Percentiles rank a stretch among this genome's conserved stretches.
Evolutionary conservation across 1,140 invertebrate genomes (phyloP).

Genomic region (Heterodera schachtii): DNA sequence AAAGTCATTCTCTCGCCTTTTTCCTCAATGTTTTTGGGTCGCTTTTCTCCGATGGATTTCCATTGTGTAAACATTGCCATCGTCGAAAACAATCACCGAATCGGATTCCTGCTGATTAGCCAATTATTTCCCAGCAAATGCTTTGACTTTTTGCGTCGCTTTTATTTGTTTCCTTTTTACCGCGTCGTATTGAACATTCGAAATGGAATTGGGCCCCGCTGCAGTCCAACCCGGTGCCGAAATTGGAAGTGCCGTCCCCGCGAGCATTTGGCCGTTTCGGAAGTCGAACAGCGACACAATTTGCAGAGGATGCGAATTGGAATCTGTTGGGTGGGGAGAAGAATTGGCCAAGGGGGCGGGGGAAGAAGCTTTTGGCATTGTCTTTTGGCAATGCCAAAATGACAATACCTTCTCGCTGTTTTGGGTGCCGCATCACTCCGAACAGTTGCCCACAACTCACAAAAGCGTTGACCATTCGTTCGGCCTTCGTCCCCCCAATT

Average conservation of each 20-base stretch:
- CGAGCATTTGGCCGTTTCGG: conserved; percentile 6
- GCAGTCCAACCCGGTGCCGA: neutral
- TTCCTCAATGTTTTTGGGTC: neutral
- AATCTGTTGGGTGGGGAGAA: neutral
- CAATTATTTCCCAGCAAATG: neutral
- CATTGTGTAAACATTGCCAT: conserved; percentile 40
- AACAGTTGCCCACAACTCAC: conserved; percentile 31
- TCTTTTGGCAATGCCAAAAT: neutral
- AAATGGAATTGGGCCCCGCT: conserved; percentile 26
- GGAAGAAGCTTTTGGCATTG: neutral
- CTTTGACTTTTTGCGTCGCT: neutral
- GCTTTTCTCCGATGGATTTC: neutral
- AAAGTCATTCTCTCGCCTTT: neutral
- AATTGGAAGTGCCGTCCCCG: neutral
- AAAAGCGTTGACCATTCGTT: conserved; percentile 27
- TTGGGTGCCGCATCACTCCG: neutral
- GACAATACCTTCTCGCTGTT: neutral
- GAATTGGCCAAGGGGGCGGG: neutral
- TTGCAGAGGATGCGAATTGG: neutral
- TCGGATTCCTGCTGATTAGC: conserved; percentile 22
- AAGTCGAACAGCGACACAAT: conserved; percentile 31
- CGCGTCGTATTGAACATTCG: conserved; percentile 43
- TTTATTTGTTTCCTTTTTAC: neutral
- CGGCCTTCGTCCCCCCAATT: conserved; percentile 6
- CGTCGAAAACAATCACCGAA: conserved; percentile 40